Evolutionary conservation across 2,113 vertebrate genomes (phyloP).

Genomic region (Dolichotis patagonum): DNA sequence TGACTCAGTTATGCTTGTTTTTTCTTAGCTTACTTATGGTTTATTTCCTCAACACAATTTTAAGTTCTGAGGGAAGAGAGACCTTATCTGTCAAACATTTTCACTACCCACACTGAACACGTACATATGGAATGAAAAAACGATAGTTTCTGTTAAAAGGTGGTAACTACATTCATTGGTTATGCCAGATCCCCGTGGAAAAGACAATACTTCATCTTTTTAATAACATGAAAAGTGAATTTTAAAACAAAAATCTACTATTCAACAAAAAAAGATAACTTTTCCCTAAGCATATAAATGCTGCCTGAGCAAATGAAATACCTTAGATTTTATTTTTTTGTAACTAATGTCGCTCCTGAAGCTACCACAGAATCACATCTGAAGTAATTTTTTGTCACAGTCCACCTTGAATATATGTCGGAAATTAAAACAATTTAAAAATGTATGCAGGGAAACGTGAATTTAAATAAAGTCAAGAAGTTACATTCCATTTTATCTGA

Average conservation of each 20-base stretch:
- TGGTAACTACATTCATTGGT: background rate
- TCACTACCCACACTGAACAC: background rate
- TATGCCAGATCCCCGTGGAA: background rate
- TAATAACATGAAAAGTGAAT: constrained; percentile 9
- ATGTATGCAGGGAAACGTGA: background rate
- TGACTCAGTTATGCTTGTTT: background rate
- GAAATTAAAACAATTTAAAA: constrained; percentile 33
- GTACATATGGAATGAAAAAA: background rate
- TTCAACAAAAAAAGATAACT: background rate
- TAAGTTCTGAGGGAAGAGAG: constrained; percentile 12
- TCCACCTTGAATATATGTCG: background rate
- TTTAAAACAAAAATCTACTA: constrained; percentile 55
- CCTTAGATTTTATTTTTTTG: constrained; percentile 11
- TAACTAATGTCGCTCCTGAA: constrained; percentile 30
- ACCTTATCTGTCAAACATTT: constrained; percentile 19
- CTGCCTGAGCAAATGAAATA: constrained; percentile 29
- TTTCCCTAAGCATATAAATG: constrained; percentile 33
- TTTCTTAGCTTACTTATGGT: background rate
- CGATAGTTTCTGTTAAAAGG: background rate
- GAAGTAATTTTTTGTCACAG: background rate
- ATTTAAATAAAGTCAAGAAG: constrained; percentile 37
- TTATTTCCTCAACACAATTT: constrained; percentile 23
- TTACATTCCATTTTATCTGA: background rate
- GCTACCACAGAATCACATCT: background rate
- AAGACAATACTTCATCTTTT: constrained; percentile 39